A percentile compares a stretch with the other conserved stretches of the same genome.
Evolutionary conservation across 2,888 invertebrate species (phyloP).

Genomic region (Plebejus argus): DNA sequence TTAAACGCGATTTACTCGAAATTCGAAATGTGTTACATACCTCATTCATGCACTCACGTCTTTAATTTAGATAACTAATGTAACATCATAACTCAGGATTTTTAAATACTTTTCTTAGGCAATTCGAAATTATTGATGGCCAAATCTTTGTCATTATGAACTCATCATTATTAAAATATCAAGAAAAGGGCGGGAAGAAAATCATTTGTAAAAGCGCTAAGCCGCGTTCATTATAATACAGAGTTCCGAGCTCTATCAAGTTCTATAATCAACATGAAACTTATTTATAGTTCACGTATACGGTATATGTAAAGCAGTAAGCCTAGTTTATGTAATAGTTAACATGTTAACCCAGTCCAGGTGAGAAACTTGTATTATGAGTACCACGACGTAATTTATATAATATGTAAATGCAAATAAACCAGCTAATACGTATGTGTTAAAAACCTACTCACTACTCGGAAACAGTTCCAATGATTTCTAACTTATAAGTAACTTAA

Average conservation of each 20-base stretch:
- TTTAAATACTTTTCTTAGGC: no score
- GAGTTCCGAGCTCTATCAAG: not conserved
- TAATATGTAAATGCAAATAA: slow-evolving; percentile 13
- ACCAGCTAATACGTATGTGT: not conserved
- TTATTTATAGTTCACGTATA: slow-evolving; percentile 1
- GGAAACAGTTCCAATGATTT: not conserved
- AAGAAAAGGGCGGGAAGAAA: no score
- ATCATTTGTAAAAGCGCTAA: not conserved
- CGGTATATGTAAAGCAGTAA: not conserved
- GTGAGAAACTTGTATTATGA: not conserved
- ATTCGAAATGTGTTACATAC: no score
- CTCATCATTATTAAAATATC: no score
- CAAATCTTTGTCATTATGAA: no score
- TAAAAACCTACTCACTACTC: not conserved
- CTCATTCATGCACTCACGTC: no score
- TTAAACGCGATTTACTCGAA: no score
- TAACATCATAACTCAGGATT: no score
- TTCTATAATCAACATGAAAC: slow-evolving; percentile 6
- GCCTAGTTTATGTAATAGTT: slow-evolving; percentile 20
- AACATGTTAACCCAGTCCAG: slow-evolving; percentile 19
- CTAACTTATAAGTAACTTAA: no score
- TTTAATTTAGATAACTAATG: no score
- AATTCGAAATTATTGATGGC: no score
- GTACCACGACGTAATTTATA: slow-evolving; percentile 8
- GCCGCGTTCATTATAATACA: not conserved